Evolutionary conservation across 2,888 invertebrate species (phyloP).

Genomic region (Drosophila subsilvestris): DNA sequence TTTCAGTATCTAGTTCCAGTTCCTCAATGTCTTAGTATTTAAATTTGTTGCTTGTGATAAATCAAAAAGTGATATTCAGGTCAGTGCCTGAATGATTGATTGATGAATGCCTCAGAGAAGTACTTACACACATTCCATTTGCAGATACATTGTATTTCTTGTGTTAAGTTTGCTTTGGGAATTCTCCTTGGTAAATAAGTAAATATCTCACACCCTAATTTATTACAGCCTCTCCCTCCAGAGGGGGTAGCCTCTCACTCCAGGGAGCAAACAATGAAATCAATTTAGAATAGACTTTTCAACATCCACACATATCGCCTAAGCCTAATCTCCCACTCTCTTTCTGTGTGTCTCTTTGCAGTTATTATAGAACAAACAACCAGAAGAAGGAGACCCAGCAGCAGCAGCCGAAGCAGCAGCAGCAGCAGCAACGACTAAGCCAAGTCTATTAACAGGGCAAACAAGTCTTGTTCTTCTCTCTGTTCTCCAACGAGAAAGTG

Average conservation of each 20-base stretch:
- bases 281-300: conserved; percentile 55
- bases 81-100: neutral
- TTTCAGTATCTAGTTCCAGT: too few species aligned
- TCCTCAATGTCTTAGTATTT: too few species aligned
- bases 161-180: neutral
- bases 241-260: conserved; percentile 17
- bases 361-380: conserved; percentile 58
- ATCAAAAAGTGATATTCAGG: neutral
- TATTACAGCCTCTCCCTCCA: conserved; percentile 13
- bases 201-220: conserved; percentile 13
- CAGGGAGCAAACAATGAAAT: conserved; percentile 47
- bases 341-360: conserved; percentile 59
- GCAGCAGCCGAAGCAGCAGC: conserved; percentile 9
- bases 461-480: conserved; percentile 39
- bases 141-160: neutral
- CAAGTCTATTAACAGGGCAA: conserved; percentile 71
- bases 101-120: neutral
- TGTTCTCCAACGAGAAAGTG: neutral
- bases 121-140: neutral
- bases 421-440: conserved; percentile 36
- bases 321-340: conserved; percentile 42
- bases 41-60: too few species aligned
- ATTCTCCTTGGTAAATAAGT: conserved; percentile 13
- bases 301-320: conserved; percentile 51
- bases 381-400: neutral